Conservation (phyloP, 2,888 invertebrate species). For the Emesis castigata region DNA sequence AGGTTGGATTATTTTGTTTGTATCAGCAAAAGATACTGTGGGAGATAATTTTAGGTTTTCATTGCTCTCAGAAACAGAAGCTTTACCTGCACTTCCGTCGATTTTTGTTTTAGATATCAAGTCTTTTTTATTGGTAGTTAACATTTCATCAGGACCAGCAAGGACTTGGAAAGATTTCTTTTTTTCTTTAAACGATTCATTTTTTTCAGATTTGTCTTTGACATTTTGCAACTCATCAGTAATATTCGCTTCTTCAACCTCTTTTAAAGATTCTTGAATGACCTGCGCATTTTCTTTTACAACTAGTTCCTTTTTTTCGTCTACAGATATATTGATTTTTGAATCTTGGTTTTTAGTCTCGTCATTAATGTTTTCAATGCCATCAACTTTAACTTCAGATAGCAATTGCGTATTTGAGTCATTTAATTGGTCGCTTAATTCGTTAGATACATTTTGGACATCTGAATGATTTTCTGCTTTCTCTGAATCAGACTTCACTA, state of each 20-base stretch:
- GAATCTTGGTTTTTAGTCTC: neutral
- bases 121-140: conserved; percentile 1
- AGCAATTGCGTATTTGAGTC: conserved; percentile 8
- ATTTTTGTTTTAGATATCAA: neutral
- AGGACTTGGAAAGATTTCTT: conserved; percentile 83
- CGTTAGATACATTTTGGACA: conserved; percentile 10
- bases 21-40: conserved; percentile 81
- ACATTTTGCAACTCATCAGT: conserved; percentile 14
- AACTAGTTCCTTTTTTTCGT: neutral
- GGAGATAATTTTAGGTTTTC: conserved; percentile 78
- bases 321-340: neutral
- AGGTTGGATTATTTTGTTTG: conserved; percentile 80
- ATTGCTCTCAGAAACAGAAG: conserved; percentile 62
- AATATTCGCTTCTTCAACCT: neutral
- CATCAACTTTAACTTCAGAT: conserved; percentile 7
- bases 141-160: conserved; percentile 79
- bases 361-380: conserved; percentile 19
- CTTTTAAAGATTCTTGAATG: neutral
- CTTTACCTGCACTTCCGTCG: conserved; percentile 74
- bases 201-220: conserved; percentile 61
- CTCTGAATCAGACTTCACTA: conserved; percentile 45
- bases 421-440: neutral
- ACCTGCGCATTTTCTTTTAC: neutral
- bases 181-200: conserved; percentile 67
- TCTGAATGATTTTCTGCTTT: conserved; percentile 3